These are phyloP conservation scores for Zaprionus taronus DNA, from an alignment of 1,140 invertebrate genomes.

Conservation along the genomic window DNA sequence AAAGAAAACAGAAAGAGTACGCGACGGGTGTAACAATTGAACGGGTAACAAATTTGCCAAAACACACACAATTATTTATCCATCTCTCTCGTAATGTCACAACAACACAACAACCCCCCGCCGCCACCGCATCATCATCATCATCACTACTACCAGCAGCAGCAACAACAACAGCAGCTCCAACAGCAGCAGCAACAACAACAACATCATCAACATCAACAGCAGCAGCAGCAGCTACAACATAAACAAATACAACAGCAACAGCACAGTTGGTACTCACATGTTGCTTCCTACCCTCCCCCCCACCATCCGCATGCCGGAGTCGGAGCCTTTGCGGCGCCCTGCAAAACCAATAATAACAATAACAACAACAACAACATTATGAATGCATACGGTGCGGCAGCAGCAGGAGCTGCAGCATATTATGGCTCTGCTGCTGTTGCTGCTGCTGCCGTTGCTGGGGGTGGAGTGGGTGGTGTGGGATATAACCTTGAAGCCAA, in stretches of 20 bases:
- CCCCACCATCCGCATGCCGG: conserved; percentile 46
- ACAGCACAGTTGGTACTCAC: conserved; percentile 73
- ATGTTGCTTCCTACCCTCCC: conserved; percentile 77
- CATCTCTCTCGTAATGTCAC: conserved; percentile 71
- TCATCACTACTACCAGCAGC: conserved; percentile 52
- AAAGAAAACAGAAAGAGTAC: conserved; percentile 15
- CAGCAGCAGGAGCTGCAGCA: conserved; percentile 34
- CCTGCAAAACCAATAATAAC: conserved; percentile 54
- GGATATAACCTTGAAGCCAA: conserved; percentile 74
- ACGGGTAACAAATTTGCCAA: conserved; percentile 41
- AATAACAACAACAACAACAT: conserved; percentile 47
- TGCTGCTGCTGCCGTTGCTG: conserved; percentile 41
- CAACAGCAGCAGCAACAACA: conserved; percentile 47
- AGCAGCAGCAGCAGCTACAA: conserved; percentile 56
- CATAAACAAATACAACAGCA: conserved; percentile 73
- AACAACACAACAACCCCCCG: conserved; percentile 59
- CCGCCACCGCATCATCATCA: conserved; percentile 58
- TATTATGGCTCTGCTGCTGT: conserved; percentile 59
- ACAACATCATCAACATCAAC: conserved; percentile 37
- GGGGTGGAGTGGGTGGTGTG: conserved; percentile 39
- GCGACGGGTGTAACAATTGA: conserved; percentile 24
- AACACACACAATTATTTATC: conserved; percentile 36
- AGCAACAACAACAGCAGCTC: conserved; percentile 55
- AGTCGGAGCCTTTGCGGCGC: conserved; percentile 33
- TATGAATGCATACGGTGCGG: conserved; percentile 54